These are phyloP conservation scores for Hydrozoanthus gracilis DNA, from an alignment of 92 coral and sea anemone genomes.

Conservation along the genomic window DNA sequence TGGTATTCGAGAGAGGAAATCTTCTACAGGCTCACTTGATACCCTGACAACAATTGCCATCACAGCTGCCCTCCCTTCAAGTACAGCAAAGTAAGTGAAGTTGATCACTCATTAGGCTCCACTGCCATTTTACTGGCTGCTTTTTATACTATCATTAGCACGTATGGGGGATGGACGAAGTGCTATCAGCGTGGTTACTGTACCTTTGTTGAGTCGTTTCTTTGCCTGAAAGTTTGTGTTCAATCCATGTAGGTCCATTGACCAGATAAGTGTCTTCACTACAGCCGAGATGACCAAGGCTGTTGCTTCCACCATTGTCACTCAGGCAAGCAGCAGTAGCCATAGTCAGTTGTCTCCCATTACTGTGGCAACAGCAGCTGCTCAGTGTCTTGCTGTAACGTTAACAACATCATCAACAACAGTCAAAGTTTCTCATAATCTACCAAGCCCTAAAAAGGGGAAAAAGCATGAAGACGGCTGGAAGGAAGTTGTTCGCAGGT, in stretches of 20 bases:
- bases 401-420: conserved; percentile 90
- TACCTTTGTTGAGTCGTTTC: neutral
- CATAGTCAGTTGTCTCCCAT: conserved; percentile 96
- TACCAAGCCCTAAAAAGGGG: conserved; percentile 94
- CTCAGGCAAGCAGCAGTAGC: conserved; percentile 79
- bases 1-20: conserved; percentile 70
- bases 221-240: neutral
- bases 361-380: conserved; percentile 99
- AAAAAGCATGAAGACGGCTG: conserved; percentile 95
- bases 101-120: too few species aligned
- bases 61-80: conserved; percentile 88
- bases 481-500: conserved; percentile 99
- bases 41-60: conserved; percentile 95
- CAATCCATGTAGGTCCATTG: conserved; percentile 63
- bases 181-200: neutral
- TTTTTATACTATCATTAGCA: too few species aligned
- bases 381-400: conserved; percentile 95
- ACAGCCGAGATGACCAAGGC: conserved; percentile 93
- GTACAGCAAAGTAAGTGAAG: conserved; percentile 62
- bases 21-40: conserved; percentile 90
- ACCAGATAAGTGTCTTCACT: conserved; percentile 82
- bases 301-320: conserved; percentile 90
- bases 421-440: conserved; percentile 75
- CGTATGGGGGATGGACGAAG: neutral
- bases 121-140: too few species aligned